phyloP scores from a whole-genome alignment of 2,113 vertebrate species.

The Theristicus caerulescens region DNA sequence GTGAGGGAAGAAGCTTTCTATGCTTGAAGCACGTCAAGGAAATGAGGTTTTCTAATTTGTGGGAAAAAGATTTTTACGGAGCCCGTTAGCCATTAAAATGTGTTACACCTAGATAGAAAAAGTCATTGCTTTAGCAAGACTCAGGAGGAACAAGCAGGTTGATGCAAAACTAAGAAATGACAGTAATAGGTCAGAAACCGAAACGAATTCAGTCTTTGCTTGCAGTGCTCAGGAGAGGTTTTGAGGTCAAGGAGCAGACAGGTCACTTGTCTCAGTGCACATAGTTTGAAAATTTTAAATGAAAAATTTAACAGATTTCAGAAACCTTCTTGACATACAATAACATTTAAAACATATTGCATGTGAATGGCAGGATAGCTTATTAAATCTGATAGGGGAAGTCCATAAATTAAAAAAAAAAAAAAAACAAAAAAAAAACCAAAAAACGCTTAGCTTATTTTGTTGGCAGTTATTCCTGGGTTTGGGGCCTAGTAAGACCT shows the following conservation, averaged over 20 bases:
- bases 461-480: background rate
- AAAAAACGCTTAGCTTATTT: background rate
- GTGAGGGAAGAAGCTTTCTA: background rate
- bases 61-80: background rate
- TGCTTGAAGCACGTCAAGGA: background rate
- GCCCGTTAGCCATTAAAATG: background rate
- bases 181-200: background rate
- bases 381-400: background rate
- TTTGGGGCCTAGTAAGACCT: background rate
- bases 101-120: background rate
- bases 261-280: background rate
- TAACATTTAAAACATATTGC: background rate
- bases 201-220: background rate
- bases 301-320: slow-evolving; percentile 1
- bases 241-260: background rate
- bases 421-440: background rate
- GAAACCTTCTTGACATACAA: background rate
- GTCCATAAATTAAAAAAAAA: background rate
- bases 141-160: background rate
- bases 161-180: slow-evolving; percentile 1
- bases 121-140: background rate
- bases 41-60: background rate
- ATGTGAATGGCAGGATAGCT: background rate
- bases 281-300: background rate
- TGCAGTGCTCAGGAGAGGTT: background rate